These are phyloP conservation scores for Oreonectes daqikongensis DNA, from an alignment of 2,797 vertebrate species.

Conservation along the genomic window DNA sequence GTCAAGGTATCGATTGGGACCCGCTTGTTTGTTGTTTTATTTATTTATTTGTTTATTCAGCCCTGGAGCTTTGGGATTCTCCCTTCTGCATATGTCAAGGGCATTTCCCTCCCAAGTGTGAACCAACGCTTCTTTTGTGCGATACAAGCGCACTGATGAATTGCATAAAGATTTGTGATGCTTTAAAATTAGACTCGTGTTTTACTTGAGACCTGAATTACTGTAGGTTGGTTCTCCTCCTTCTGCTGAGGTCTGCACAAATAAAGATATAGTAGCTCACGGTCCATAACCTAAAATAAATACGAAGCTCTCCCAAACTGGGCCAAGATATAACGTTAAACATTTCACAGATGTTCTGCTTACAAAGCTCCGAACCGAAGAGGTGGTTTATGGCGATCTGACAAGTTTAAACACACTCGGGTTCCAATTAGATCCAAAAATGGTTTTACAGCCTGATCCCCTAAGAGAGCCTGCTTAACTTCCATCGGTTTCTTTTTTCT, in stretches of 20 bases:
- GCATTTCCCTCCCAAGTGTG: constrained; percentile 26
- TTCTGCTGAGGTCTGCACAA: constrained; percentile 34
- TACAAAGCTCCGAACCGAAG: neutral
- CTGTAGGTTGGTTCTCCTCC: neutral
- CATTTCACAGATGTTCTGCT: constrained; percentile 9
- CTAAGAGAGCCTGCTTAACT: neutral
- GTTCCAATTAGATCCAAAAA: constrained; percentile 1
- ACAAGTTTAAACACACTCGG: neutral
- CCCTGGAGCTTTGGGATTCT: constrained; percentile 41
- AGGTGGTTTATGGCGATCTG: neutral
- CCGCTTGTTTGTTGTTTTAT: constrained; percentile 57
- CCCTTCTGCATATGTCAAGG: constrained; percentile 55
- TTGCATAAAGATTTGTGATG: constrained; percentile 35
- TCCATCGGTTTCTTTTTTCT: neutral
- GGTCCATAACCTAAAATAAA: constrained; percentile 37
- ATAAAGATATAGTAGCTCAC: constrained; percentile 14
- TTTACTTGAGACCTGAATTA: constrained; percentile 40
- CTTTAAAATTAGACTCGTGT: constrained; percentile 39
- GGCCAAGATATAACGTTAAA: constrained; percentile 5
- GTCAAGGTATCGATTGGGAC: constrained; percentile 59
- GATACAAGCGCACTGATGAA: constrained; percentile 14
- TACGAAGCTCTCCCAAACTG: neutral
- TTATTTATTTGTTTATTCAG: constrained; percentile 59
- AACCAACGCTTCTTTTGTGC: constrained; percentile 7
- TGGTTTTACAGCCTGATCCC: constrained; percentile 8